Evolutionary conservation across 2,797 vertebrate species (phyloP), one percentile per base, ranked within the genome.

Genomic region (Aplochiton taeniatus): DNA sequence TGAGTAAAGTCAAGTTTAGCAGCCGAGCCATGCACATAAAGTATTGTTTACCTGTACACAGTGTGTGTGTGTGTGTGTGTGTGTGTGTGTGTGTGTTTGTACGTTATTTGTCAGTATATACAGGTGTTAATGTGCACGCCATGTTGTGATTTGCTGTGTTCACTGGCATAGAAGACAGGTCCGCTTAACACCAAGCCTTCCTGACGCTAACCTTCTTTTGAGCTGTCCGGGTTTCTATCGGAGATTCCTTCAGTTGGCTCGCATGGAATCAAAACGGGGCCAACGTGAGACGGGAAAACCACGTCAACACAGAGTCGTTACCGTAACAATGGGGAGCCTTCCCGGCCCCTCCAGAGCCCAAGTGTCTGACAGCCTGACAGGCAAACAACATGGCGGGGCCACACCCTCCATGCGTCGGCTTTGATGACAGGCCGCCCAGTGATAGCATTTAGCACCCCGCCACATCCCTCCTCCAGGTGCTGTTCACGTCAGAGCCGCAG

Each of bases 401-500:
- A 80, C 76, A 74, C 77, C 73, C 77, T n/a, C 9, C 11, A 50
- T 13, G 0, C 69, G 60, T 65, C 20, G n/a, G 71, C 63, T 76
- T 71, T 68, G 55, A 66, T 69, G 53, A 78, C 69, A 67, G 70
- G 71, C 67, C 72, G 58, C 72, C 73, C 9, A 72, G 71, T 74
- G 72, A 67, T 70, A 76, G 70, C 76, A 54, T 70, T 75, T 77
- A 67, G 72, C 76, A 63, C 72, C 72, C 9, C 16, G 13, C 60
- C 48, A 8, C 63, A 66, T 62, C 71, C 58, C 53, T 48, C 19
- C 71, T 70, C 69, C 63, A 50, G 60, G 69, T 64, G 20, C 72
- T 70, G 65, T 70, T 80, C 75, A 79, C 77, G 71, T 78, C 52
- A 60, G 69, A 62, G 77, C 61, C 67, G 45, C 79, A 82, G 87